These are phyloP conservation scores for Steinernema khuongi DNA, from an alignment of 1,140 invertebrate genomes.

Conservation along the genomic window DNA sequence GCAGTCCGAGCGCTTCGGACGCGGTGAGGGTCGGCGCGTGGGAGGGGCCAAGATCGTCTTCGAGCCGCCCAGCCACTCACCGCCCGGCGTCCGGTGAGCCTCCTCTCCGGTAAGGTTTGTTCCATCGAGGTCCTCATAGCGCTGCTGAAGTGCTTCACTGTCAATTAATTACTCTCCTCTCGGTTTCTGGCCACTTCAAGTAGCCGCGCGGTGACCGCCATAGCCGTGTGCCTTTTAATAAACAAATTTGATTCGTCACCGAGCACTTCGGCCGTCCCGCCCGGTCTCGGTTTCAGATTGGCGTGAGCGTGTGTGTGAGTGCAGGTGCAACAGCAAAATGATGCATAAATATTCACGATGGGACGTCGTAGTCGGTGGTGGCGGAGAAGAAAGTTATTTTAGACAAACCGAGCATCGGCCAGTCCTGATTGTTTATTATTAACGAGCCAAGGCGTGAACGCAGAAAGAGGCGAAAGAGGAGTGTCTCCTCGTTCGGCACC, in stretches of 20 bases:
- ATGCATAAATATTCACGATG: neutral
- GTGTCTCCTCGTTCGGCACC: neutral
- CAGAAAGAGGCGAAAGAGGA: neutral
- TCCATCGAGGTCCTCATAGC: slow-evolving; percentile 9
- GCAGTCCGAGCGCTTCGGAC: neutral
- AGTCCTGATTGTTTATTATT: slow-evolving; percentile 14
- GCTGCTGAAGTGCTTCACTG: neutral
- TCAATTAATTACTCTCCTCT: slow-evolving; percentile 6
- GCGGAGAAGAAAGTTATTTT: neutral
- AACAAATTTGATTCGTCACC: neutral
- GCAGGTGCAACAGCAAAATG: neutral
- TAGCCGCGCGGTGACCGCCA: neutral
- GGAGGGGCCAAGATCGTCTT: slow-evolving; percentile 16
- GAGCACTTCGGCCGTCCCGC: neutral
- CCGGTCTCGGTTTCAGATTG: neutral
- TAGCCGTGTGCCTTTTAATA: neutral
- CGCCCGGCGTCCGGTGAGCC: neutral
- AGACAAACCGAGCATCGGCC: neutral
- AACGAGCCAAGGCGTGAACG: slow-evolving; percentile 7
- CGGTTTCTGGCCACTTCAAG: neutral
- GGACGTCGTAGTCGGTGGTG: neutral
- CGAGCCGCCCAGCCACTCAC: neutral
- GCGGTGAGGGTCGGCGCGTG: neutral
- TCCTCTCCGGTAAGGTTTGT: neutral
- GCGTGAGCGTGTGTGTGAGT: neutral